These are phyloP conservation scores for Albula glossodonta DNA, from an alignment of 2,113 vertebrate species.

Conservation along the genomic window DNA sequence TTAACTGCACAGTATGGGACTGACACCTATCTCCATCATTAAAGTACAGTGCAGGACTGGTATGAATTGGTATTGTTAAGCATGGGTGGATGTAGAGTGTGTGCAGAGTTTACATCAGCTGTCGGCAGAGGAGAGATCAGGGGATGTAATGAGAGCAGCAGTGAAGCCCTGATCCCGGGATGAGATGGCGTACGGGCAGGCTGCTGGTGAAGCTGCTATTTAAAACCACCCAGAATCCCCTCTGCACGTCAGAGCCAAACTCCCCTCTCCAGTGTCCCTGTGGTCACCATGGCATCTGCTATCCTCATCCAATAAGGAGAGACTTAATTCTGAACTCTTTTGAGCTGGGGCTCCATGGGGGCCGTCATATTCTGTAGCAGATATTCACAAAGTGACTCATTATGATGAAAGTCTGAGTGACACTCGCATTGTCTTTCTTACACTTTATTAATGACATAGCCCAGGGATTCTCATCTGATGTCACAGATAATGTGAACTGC, in stretches of 20 bases:
- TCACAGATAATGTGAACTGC: background rate
- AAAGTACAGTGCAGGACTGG: too few relatives aligned
- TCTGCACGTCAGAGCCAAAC: background rate
- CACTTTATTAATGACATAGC: background rate
- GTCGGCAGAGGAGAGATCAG: too few relatives aligned
- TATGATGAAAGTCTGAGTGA: too few relatives aligned
- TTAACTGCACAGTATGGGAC: too few relatives aligned
- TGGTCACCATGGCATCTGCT: conserved; percentile 52
- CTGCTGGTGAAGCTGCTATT: conserved; percentile 7
- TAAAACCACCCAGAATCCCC: conserved; percentile 33
- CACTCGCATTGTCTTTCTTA: background rate
- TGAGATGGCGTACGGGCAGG: background rate
- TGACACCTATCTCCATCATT: too few relatives aligned
- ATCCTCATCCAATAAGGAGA: conserved; percentile 45
- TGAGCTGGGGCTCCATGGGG: background rate
- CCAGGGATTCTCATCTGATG: background rate
- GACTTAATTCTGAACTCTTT: conserved; percentile 33
- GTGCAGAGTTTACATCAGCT: background rate
- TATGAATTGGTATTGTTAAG: background rate
- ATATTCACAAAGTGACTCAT: too few relatives aligned
- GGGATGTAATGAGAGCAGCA: too few relatives aligned
- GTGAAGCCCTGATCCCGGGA: too few relatives aligned
- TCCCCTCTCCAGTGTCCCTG: conserved; percentile 30
- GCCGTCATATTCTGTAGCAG: too few relatives aligned
- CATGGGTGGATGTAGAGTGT: background rate